phyloP scores from a whole-genome alignment of 2,888 invertebrate genomes.

The Augiades crinisus region DNA sequence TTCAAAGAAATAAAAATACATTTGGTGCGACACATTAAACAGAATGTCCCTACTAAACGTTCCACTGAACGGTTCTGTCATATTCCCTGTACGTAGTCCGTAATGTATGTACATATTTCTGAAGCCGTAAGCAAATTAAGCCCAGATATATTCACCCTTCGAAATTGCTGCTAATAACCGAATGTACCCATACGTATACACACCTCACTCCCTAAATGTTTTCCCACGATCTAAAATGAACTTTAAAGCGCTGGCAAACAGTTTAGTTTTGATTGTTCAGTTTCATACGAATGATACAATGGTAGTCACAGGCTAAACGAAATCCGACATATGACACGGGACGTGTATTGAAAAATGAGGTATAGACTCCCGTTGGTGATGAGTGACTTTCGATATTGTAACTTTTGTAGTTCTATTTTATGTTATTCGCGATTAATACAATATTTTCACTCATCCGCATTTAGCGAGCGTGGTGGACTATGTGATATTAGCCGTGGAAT shows the following conservation, averaged over 20 bases:
- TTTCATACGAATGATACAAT: constrained; percentile 15
- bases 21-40: no score
- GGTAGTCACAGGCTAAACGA: constrained; percentile 27
- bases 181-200: constrained; percentile 35
- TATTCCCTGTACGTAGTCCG: constrained; percentile 6
- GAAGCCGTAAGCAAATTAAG: constrained; percentile 71
- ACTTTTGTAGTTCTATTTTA: not conserved
- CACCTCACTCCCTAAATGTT: constrained; percentile 31
- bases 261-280: not conserved
- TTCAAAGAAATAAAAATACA: no score
- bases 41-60: constrained; percentile 5
- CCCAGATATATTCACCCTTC: constrained; percentile 74
- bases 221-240: not conserved
- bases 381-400: constrained; percentile 14
- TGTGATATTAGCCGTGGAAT: no score
- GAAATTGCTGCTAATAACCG: constrained; percentile 76
- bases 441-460: no score
- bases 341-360: constrained; percentile 38
- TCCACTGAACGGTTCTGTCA: constrained; percentile 12
- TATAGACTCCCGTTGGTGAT: constrained; percentile 16
- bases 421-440: no score
- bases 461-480: no score
- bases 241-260: not conserved
- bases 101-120: constrained; percentile 52
- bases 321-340: constrained; percentile 41